Conservation (phyloP, 2,888 invertebrate genomes). For the Hyalella azteca region DNA sequence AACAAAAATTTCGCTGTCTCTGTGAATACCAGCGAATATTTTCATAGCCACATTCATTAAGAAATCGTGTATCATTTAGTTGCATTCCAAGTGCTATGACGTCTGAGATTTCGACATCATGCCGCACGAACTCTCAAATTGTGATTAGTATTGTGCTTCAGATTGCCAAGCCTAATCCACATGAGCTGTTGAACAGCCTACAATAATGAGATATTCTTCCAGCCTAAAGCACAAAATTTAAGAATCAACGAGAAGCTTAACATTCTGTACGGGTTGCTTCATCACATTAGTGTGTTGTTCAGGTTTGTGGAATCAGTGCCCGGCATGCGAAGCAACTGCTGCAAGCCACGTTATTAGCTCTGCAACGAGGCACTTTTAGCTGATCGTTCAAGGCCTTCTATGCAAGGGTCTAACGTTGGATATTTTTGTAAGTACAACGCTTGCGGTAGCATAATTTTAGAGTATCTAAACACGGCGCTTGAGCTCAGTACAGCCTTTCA, state of each 20-base stretch:
- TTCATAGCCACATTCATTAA: too few species aligned
- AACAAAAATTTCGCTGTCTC: too few species aligned
- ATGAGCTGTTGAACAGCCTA: too few species aligned
- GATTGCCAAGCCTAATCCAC: too few species aligned
- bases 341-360: not conserved
- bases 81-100: too few species aligned
- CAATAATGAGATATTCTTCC: too few species aligned
- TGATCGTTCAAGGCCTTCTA: not conserved
- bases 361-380: not conserved
- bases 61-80: too few species aligned
- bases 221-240: not conserved
- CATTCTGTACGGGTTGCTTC: not conserved
- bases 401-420: not conserved
- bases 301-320: not conserved
- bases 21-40: too few species aligned
- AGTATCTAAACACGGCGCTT: not conserved
- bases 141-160: too few species aligned
- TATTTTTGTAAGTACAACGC: conserved; percentile 2
- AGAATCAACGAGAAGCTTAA: not conserved
- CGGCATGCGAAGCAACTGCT: not conserved
- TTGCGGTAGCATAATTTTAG: conserved; percentile 2
- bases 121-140: not conserved
- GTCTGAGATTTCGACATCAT: too few species aligned
- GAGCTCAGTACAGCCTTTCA: not conserved
- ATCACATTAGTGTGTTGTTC: not conserved